These are phyloP conservation scores for Camelus dromedarius DNA, from an alignment of 2,113 vertebrate species.

Conservation along the genomic window DNA sequence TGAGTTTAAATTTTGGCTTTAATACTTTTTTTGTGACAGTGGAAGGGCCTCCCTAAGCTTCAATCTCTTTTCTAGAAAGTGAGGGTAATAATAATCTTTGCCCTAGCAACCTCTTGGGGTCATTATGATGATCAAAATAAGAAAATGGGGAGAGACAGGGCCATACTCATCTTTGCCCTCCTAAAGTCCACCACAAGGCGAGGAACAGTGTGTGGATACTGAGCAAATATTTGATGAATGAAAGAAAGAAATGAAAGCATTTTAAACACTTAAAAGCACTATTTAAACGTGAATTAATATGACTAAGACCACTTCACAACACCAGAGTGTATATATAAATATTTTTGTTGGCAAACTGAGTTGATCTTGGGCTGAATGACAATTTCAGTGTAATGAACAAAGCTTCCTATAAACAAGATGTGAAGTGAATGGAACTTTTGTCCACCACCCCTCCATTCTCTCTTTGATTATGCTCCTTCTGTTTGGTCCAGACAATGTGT, in stretches of 20 bases:
- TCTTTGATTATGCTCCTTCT: not conserved
- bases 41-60: not conserved
- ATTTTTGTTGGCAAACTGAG: not conserved
- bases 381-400: not conserved
- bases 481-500: not conserved
- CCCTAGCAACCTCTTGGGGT: not conserved
- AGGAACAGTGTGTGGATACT: not conserved
- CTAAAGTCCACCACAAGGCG: not conserved
- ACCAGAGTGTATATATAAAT: not conserved
- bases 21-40: not conserved
- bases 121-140: not conserved
- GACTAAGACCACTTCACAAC: not conserved
- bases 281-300: not conserved
- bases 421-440: not conserved
- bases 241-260: not conserved
- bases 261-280: not conserved
- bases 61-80: not conserved
- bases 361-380: not conserved
- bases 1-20: not conserved
- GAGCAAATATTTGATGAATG: not conserved
- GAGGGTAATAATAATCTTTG: not conserved
- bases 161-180: not conserved
- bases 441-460: not conserved
- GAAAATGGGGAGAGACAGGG: not conserved
- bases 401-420: not conserved